A percentile compares a stretch with the other conserved stretches of the same genome.
Conservation (phyloP, 2,113 vertebrate species). For the Bettongia penicillata region DNA sequence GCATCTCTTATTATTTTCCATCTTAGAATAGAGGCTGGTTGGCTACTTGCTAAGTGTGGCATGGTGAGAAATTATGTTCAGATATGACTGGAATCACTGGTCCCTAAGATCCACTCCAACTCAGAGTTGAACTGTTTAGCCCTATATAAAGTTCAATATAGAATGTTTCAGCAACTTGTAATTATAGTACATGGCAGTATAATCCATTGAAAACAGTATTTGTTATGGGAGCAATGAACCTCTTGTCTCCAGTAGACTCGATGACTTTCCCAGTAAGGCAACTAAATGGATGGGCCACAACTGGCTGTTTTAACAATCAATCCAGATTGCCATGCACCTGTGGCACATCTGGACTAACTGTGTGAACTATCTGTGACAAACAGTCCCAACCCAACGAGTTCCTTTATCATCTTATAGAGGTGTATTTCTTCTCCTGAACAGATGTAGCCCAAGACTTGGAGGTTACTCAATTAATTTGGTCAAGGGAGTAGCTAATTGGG, state of each 20-base stretch:
- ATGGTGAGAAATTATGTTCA: background rate
- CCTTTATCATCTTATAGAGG: conserved; percentile 33
- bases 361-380: conserved; percentile 59
- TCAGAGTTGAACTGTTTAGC: background rate
- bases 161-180: background rate
- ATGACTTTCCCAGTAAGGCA: conserved; percentile 68
- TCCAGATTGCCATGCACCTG: conserved; percentile 59
- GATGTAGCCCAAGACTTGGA: conserved; percentile 47
- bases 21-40: background rate
- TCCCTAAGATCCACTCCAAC: background rate
- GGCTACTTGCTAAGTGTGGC: background rate
- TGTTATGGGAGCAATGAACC: conserved; percentile 71
- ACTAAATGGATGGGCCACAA: conserved; percentile 70
- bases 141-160: background rate
- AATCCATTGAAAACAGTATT: conserved; percentile 64
- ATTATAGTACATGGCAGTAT: conserved; percentile 4
- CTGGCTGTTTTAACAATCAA: conserved; percentile 71
- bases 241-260: conserved; percentile 70
- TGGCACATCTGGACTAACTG: conserved; percentile 62
- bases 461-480: background rate
- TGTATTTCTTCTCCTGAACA: conserved; percentile 61
- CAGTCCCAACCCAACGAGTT: conserved; percentile 62
- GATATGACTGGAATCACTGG: background rate
- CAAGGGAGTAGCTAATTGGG: conserved; percentile 19
- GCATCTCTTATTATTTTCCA: background rate